These are phyloP conservation scores for Pyxicephalus adspersus DNA, from an alignment of 2,113 vertebrate genomes.

Conservation along the genomic window DNA sequence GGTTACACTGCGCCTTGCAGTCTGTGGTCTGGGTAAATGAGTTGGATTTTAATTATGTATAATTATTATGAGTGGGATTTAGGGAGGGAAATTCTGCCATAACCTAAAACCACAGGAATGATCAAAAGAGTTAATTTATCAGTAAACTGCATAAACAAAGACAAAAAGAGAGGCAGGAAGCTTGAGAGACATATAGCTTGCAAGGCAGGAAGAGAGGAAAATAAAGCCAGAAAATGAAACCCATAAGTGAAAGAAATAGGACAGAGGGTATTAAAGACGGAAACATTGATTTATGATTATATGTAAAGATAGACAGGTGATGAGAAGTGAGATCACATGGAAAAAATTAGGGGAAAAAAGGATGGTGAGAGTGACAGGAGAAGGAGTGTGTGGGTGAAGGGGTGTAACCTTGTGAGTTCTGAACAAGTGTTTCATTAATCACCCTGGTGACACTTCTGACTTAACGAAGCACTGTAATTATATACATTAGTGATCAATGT, in stretches of 20 bases:
- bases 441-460: slow-evolving; percentile 39
- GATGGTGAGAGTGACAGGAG: slow-evolving; percentile 26
- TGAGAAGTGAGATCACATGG: not conserved
- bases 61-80: slow-evolving; percentile 31
- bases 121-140: slow-evolving; percentile 35
- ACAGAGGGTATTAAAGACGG: not conserved
- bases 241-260: not conserved
- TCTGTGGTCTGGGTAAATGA: slow-evolving; percentile 11
- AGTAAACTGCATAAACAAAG: not conserved
- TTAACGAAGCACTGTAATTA: slow-evolving; percentile 43
- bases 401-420: slow-evolving; percentile 42
- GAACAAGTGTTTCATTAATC: slow-evolving; percentile 47
- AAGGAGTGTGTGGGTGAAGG: slow-evolving; percentile 47
- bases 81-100: slow-evolving; percentile 9
- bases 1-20: not conserved
- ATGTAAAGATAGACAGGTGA: not conserved
- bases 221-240: slow-evolving; percentile 1
- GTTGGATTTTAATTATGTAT: slow-evolving; percentile 42
- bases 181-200: not conserved
- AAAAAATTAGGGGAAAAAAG: slow-evolving; percentile 3
- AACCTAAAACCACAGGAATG: not conserved
- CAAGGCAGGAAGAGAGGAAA: not conserved
- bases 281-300: not conserved
- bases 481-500: slow-evolving; percentile 43
- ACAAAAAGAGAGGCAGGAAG: not conserved